These are phyloP conservation scores for Andrena chrysosceles DNA, from an alignment of 2,888 invertebrate genomes.

Conservation along the genomic window DNA sequence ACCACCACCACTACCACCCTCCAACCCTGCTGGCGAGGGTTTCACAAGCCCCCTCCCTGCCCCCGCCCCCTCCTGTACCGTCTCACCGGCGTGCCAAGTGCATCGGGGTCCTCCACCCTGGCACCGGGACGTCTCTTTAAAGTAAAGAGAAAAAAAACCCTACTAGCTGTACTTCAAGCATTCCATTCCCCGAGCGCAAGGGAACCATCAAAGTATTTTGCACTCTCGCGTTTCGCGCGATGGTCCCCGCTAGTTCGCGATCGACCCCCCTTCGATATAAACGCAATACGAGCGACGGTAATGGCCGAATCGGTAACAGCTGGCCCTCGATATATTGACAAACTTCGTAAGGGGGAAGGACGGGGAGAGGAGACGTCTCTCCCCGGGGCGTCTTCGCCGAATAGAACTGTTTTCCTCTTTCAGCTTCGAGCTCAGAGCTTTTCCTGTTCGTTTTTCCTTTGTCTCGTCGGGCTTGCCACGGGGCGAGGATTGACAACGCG, in stretches of 20 bases:
- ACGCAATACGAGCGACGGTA: slow-evolving; percentile 22
- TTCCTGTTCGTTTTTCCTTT: slow-evolving; percentile 18
- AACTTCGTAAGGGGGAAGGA: slow-evolving; percentile 65
- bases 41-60: slow-evolving; percentile 27
- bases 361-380: slow-evolving; percentile 18
- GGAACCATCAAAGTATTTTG: slow-evolving; percentile 51
- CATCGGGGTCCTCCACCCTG: slow-evolving; percentile 63
- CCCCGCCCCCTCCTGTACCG: slow-evolving; percentile 1
- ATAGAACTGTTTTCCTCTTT: slow-evolving; percentile 18
- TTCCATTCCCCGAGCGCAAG: slow-evolving; percentile 9
- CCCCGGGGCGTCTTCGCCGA: slow-evolving; percentile 16
- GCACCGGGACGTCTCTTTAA: slow-evolving; percentile 60
- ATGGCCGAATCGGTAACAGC: slow-evolving; percentile 68
- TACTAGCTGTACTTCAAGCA: slow-evolving; percentile 51
- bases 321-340: slow-evolving; percentile 76
- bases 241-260: neutral
- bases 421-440: neutral
- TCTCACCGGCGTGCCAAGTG: slow-evolving; percentile 39
- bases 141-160: slow-evolving; percentile 29
- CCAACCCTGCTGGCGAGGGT: slow-evolving; percentile 50
- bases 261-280: neutral
- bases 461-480: neutral
- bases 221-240: slow-evolving; percentile 20
- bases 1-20: slow-evolving; percentile 25
- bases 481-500: neutral